phyloP scores from a whole-genome alignment of 2,113 vertebrate species.

The Zeus faber region DNA sequence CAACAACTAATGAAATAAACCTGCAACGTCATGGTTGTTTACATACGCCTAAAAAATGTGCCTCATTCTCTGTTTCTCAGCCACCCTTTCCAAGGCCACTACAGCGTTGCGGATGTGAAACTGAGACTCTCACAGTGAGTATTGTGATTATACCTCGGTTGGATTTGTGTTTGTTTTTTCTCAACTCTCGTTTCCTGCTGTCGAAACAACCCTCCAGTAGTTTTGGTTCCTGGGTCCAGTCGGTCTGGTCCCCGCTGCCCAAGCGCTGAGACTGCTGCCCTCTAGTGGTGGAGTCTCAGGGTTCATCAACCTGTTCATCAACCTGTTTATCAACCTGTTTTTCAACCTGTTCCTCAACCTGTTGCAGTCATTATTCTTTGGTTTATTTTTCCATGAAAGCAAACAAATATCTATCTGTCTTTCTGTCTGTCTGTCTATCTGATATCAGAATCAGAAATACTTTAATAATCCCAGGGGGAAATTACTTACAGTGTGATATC shows the following conservation, averaged over 20 bases:
- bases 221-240: not conserved
- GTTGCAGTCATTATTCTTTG: not conserved
- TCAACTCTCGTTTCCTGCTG: not conserved
- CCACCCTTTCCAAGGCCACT: constrained; percentile 96
- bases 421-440: no score
- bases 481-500: no score
- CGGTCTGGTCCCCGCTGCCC: no score
- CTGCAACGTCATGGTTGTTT: no score
- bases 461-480: no score
- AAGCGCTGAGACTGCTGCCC: constrained; percentile 20
- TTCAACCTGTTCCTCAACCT: not conserved
- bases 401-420: no score
- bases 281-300: constrained; percentile 41
- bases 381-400: no score
- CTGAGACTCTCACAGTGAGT: constrained; percentile 97
- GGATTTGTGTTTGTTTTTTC: not conserved
- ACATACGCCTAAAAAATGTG: no score
- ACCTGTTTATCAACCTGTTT: not conserved
- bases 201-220: not conserved
- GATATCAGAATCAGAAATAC: no score
- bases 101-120: constrained; percentile 93
- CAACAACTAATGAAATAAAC: no score
- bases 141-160: no score
- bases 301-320: not conserved
- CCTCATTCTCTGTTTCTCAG: constrained; percentile 63